A percentile compares a stretch with the other conserved stretches of the same genome.
Evolutionary conservation across 2,797 vertebrate genomes (phyloP).

Genomic region (Ispidina picta): DNA sequence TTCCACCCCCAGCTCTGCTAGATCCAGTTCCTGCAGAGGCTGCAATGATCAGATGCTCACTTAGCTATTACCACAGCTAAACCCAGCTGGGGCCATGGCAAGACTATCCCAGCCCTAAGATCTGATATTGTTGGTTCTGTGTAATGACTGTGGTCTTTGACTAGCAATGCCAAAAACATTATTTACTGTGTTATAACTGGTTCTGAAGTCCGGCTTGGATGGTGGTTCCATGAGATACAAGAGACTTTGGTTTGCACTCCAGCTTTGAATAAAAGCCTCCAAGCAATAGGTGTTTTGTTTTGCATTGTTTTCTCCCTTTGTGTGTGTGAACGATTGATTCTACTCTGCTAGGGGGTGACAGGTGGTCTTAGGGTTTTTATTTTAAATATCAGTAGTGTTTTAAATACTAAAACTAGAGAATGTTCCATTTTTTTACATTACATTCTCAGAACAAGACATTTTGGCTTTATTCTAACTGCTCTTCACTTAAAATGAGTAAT

Average conservation of each 20-base stretch:
- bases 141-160: background rate
- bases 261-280: background rate
- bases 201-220: background rate
- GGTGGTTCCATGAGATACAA: background rate
- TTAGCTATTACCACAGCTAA: background rate
- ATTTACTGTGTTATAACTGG: background rate
- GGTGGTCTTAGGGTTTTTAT: background rate
- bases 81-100: background rate
- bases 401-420: background rate
- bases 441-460: background rate
- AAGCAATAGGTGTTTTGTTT: background rate
- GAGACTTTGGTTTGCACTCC: background rate
- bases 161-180: background rate
- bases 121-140: background rate
- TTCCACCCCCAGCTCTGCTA: background rate
- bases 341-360: background rate
- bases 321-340: background rate
- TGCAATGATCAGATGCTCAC: background rate
- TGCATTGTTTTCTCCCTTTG: background rate
- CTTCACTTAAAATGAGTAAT: background rate
- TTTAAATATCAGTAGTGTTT: background rate
- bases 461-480: background rate
- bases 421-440: accelerated
- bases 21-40: background rate
- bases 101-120: too few relatives aligned